A percentile compares a stretch with the other conserved stretches of the same genome.
Evolutionary conservation across 2,888 invertebrate species (phyloP).

Genomic region (Cynaeus angustus): DNA sequence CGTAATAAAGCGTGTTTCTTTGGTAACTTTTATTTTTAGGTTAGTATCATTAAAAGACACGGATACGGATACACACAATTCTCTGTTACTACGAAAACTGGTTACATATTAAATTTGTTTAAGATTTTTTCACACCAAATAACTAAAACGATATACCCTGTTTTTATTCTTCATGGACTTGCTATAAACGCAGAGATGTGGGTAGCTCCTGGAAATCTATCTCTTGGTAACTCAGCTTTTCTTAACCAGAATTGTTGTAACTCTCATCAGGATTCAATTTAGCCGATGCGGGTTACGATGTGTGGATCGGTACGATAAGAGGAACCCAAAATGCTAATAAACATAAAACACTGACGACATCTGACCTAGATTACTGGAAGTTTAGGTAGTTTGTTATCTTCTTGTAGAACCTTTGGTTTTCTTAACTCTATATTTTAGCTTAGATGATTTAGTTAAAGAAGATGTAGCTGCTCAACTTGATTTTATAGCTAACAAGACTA

Average conservation of each 20-base stretch:
- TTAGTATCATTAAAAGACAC: neutral
- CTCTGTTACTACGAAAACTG: constrained; percentile 4
- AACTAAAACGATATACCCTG: neutral
- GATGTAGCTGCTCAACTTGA: neutral
- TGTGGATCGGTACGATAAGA: constrained; percentile 12
- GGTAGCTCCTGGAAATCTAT: neutral
- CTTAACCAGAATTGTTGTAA: no score
- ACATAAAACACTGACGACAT: neutral
- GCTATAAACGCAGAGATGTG: neutral
- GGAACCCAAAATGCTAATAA: neutral
- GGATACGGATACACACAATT: neutral
- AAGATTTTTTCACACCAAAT: neutral
- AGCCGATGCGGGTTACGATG: constrained; percentile 3
- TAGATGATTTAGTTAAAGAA: constrained; percentile 3
- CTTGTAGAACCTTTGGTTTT: no score
- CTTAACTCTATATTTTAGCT: no score
- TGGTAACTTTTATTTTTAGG: neutral
- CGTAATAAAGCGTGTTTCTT: neutral
- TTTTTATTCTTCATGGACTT: constrained; percentile 18
- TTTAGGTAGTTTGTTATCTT: constrained; percentile 5
- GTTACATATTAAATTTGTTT: constrained; percentile 1
- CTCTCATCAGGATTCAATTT: constrained; percentile 6
- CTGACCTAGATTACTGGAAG: constrained; percentile 16
- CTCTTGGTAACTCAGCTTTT: constrained; percentile 12
- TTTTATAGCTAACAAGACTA: constrained; percentile 6